These are phyloP conservation scores for Electrophaes corylata DNA, from an alignment of 2,888 invertebrate genomes.

Conservation along the genomic window DNA sequence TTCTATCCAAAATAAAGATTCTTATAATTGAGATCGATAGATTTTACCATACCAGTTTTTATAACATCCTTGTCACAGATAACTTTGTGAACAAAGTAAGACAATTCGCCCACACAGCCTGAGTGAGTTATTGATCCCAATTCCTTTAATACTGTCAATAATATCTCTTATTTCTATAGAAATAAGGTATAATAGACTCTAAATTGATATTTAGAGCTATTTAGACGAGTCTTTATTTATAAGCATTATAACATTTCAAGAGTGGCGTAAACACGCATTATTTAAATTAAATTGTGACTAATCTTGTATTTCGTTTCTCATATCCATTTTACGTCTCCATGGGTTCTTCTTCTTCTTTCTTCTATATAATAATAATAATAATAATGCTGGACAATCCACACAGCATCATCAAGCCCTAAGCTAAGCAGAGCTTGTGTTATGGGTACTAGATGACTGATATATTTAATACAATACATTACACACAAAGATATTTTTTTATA, in stretches of 20 bases:
- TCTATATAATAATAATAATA: no score
- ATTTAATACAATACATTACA: no score
- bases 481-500: no score
- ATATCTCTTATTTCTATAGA: slow-evolving; percentile 1
- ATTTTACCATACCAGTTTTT: slow-evolving; percentile 25
- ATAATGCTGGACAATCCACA: no score
- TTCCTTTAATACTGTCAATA: slow-evolving; percentile 16
- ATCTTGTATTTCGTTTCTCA: slow-evolving; percentile 1
- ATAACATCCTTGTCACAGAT: slow-evolving; percentile 35
- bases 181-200: slow-evolving; percentile 15
- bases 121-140: slow-evolving; percentile 24
- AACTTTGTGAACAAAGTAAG: slow-evolving; percentile 52
- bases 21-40: no score
- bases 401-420: no score
- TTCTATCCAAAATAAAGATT: no score
- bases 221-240: slow-evolving; percentile 3
- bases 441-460: no score
- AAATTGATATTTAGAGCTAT: slow-evolving; percentile 3
- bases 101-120: slow-evolving; percentile 49
- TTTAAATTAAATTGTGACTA: slow-evolving; percentile 20
- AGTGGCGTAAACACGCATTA: slow-evolving; percentile 20
- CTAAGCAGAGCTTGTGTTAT: no score
- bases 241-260: not conserved
- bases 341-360: not conserved
- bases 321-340: not conserved